Conservation (phyloP, 2,113 vertebrate species). For the Apteryx owenii region DNA sequence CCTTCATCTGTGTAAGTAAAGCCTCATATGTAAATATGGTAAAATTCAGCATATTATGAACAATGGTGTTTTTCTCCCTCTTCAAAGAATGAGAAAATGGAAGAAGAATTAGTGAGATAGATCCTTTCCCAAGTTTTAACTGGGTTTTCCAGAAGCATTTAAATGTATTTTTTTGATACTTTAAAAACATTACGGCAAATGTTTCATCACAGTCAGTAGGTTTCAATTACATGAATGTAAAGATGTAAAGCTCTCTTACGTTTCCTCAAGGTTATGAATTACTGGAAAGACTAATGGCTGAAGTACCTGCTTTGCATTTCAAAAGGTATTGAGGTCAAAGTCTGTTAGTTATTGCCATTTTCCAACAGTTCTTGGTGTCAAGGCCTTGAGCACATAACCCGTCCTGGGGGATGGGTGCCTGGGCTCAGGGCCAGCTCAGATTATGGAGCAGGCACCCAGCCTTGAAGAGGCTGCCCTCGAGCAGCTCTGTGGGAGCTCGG, state of each 20-base stretch:
- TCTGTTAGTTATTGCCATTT: slow-evolving; percentile 19
- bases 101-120: not conserved
- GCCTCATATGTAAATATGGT: not conserved
- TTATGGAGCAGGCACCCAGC: not conserved
- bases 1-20: not conserved
- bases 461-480: fast-evolving
- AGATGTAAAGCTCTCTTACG: not conserved
- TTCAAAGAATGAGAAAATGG: not conserved
- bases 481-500: not conserved
- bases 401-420: not conserved
- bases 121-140: not conserved
- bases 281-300: not conserved
- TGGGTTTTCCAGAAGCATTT: not conserved
- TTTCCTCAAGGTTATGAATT: not conserved
- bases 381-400: fast-evolving
- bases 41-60: not conserved
- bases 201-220: not conserved
- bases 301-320: slow-evolving; percentile 28
- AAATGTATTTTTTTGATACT: not conserved
- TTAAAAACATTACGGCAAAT: not conserved
- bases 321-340: slow-evolving; percentile 35
- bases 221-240: not conserved
- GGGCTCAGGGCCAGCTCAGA: not conserved
- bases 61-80: not conserved
- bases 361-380: not conserved